phyloP scores from a whole-genome alignment of 2,113 vertebrate species.

The Xiphophorus hellerii region DNA sequence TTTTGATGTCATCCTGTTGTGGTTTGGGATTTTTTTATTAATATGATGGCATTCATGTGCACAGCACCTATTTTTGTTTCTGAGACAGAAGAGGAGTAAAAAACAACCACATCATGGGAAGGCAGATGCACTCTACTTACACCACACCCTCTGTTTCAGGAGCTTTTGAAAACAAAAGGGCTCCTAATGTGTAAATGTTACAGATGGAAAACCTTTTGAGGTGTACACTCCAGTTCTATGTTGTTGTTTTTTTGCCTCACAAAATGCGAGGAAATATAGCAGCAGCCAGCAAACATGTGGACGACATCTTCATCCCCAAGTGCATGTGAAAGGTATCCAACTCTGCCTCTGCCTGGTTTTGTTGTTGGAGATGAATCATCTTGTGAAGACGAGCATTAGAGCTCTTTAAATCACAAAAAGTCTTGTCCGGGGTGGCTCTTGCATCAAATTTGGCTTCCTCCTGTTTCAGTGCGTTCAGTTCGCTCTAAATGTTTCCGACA shows the following conservation, averaged over 20 bases:
- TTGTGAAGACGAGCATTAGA: conserved; percentile 8
- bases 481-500: conserved; percentile 42
- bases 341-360: conserved; percentile 26
- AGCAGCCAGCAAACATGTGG: conserved; percentile 18
- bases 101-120: conserved; percentile 4
- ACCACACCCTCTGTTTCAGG: conserved; percentile 1
- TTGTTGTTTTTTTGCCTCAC: not conserved
- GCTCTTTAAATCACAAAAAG: conserved; percentile 19
- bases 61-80: not conserved
- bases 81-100: conserved; percentile 15
- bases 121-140: conserved; percentile 5
- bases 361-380: conserved; percentile 35
- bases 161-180: no score
- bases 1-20: conserved; percentile 13
- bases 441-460: conserved; percentile 30
- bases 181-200: not conserved
- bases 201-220: conserved; percentile 10
- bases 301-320: conserved; percentile 30
- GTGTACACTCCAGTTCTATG: not conserved
- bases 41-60: conserved; percentile 24
- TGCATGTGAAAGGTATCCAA: conserved; percentile 14
- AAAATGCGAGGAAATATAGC: not conserved
- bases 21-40: conserved; percentile 6
- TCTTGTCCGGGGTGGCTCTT: conserved; percentile 23
- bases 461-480: conserved; percentile 32